Base-by-base conservation (phyloP, 2,797 vertebrate species). In the Emys orbicularis region DNA sequence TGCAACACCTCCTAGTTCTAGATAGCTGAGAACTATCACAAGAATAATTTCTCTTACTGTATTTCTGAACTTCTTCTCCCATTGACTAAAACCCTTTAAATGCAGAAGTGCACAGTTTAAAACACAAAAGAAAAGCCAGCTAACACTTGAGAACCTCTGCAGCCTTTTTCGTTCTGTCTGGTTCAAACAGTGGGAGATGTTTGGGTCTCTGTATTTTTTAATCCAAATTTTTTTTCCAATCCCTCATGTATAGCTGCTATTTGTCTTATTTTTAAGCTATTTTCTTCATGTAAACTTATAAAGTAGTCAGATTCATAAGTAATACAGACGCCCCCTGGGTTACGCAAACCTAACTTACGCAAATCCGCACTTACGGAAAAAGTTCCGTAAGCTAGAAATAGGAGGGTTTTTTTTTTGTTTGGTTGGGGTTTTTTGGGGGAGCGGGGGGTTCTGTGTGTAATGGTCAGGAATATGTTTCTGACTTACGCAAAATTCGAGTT, bases 191-290 rank as follows among this genome's bases (percentile, higher is more conserved):
- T 21, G 87, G 79, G 54, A 5, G 84, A 77, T 29, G 4, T 82
- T 93, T 85, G 10, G 31, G 57, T 87, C 6, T 84, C 77, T 87
- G 81, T 12, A 27, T 11, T 37, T 68, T 81, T 59, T 90, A 94
- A 89, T 3, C 0, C 81, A 84, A 91, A 86, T 68, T 2, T 0
- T 15, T 59, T 93, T 87, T 87, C 44, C 49, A 84, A 12, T 89
- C 25, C 29, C 56, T 34, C 16, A 18, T 72, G 25, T 9, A 87
- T 8, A 76, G n/a, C 57, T 2, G 1, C 34, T 77, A 1, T 80
- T 91, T 82, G 2, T 81, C 88, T 88, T 85, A 90, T 95, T 94
- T 90, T 50, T 79, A 83, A 56, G 31, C 34, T 89, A 68, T 76
- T 89, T 92, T 88, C 83, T 77, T 61, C 59, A 57, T 2, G 0